These are phyloP conservation scores for Triplophysa dalaica DNA, from an alignment of 2,113 vertebrate genomes.

Conservation along the genomic window DNA sequence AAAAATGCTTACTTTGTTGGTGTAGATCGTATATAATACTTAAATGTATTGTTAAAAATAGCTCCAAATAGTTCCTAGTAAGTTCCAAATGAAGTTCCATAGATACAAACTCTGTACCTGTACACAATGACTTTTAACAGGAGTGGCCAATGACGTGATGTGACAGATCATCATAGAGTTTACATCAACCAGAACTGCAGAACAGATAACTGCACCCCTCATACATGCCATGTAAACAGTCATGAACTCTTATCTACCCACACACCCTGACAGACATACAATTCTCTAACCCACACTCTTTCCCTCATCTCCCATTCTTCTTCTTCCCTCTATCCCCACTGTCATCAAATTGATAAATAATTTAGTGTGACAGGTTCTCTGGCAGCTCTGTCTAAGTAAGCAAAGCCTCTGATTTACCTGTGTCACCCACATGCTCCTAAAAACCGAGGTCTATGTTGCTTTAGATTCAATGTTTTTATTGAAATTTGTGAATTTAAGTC, in stretches of 20 bases:
- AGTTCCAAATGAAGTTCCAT: too few relatives aligned
- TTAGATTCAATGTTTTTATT: constrained; percentile 28
- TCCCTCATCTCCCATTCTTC: constrained; percentile 8
- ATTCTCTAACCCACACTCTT: not conserved
- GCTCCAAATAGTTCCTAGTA: too few relatives aligned
- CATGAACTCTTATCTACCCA: constrained; percentile 26
- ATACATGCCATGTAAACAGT: not conserved
- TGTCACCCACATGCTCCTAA: constrained; percentile 54
- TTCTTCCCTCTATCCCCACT: constrained; percentile 39
- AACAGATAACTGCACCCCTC: not conserved
- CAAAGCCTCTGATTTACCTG: constrained; percentile 68
- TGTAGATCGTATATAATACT: too few relatives aligned
- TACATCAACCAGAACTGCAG: constrained; percentile 6
- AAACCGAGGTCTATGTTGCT: constrained; percentile 64
- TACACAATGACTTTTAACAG: not conserved
- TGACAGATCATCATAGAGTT: constrained; percentile 8
- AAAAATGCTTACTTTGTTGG: too few relatives aligned
- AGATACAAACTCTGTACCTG: not conserved
- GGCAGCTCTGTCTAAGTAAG: constrained; percentile 63
- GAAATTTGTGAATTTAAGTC: not conserved
- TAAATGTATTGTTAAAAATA: too few relatives aligned
- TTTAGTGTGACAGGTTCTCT: constrained; percentile 62
- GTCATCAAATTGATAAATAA: constrained; percentile 72
- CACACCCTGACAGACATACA: constrained; percentile 2
- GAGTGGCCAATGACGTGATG: constrained; percentile 4